These are phyloP conservation scores for Cochlearius cochlearius DNA, from an alignment of 2,113 vertebrate genomes.

Conservation along the genomic window DNA sequence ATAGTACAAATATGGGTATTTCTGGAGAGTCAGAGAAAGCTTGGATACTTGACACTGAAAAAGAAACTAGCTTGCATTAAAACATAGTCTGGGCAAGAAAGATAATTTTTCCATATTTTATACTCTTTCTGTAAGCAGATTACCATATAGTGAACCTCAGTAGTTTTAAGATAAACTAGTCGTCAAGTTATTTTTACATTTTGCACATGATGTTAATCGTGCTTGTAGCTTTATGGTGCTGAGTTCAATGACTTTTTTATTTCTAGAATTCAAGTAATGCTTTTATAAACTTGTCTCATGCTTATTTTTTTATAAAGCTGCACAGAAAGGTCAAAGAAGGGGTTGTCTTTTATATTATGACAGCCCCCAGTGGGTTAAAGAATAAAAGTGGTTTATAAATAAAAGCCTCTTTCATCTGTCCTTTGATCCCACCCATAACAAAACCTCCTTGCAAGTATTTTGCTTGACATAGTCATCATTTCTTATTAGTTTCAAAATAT, in stretches of 20 bases:
- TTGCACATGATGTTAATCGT: background rate
- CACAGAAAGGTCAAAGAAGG: constrained; percentile 39
- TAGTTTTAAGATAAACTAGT: constrained; percentile 27
- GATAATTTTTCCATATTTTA: background rate
- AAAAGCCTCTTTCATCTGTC: constrained; percentile 46
- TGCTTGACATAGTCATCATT: background rate
- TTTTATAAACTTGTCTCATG: constrained; percentile 33
- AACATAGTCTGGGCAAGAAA: background rate
- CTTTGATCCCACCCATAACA: constrained; percentile 19
- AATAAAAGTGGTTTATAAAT: constrained; percentile 55
- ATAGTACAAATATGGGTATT: background rate
- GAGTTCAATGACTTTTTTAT: constrained; percentile 39
- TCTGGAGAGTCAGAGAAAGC: background rate
- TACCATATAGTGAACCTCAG: background rate
- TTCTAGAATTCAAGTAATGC: constrained; percentile 30
- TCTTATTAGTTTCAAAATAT: constrained; percentile 40
- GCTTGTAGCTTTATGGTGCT: background rate
- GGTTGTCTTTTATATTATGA: constrained; percentile 32
- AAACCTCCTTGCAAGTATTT: constrained; percentile 13
- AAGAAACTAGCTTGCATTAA: background rate
- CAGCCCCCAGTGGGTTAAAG: constrained; percentile 25
- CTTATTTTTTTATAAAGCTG: constrained; percentile 44
- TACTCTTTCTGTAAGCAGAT: background rate
- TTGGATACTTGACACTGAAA: background rate
- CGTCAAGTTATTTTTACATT: constrained; percentile 9